Percentiles rank a stretch among this genome's conserved stretches.
phyloP scores from a whole-genome alignment of 2,797 vertebrate species.

The Hafferia zeledoni region DNA sequence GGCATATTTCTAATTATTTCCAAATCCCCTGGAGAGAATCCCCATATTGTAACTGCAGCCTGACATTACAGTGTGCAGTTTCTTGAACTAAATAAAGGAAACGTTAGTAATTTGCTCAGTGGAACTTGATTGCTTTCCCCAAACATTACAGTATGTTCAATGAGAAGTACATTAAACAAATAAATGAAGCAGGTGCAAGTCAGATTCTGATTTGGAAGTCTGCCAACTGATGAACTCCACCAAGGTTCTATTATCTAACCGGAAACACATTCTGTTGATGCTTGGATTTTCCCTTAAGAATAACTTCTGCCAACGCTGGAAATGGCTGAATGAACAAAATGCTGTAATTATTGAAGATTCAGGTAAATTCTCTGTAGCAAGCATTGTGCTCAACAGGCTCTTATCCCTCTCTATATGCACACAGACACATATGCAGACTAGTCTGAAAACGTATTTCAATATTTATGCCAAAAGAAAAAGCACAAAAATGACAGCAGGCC shows the following conservation, averaged over 20 bases:
- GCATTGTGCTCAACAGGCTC: background rate
- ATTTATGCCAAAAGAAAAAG: background rate
- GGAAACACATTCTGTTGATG: conserved; percentile 76
- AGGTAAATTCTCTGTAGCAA: conserved; percentile 34
- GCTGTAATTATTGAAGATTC: background rate
- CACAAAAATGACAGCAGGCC: background rate
- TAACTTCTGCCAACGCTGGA: conserved; percentile 68
- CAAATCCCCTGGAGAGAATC: background rate
- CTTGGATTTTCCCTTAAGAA: conserved; percentile 64
- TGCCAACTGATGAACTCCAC: conserved; percentile 62
- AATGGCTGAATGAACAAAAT: conserved; percentile 47
- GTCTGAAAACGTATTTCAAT: background rate
- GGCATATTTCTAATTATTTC: conserved; percentile 40
- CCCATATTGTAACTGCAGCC: background rate
- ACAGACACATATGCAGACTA: background rate
- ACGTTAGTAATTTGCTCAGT: conserved; percentile 47
- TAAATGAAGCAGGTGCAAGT: conserved; percentile 64
- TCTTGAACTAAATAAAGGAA: conserved; percentile 58
- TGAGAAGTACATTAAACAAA: conserved; percentile 60
- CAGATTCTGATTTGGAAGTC: conserved; percentile 47
- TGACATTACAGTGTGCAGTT: conserved; percentile 24
- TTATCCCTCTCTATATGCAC: background rate
- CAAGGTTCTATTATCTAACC: conserved; percentile 73
- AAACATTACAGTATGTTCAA: conserved; percentile 50
- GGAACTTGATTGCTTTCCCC: conserved; percentile 48